Evolutionary conservation across 2,888 invertebrate genomes (phyloP), one percentile per base, ranked within the genome.

Genomic region (Brachyopa scutellaris): DNA sequence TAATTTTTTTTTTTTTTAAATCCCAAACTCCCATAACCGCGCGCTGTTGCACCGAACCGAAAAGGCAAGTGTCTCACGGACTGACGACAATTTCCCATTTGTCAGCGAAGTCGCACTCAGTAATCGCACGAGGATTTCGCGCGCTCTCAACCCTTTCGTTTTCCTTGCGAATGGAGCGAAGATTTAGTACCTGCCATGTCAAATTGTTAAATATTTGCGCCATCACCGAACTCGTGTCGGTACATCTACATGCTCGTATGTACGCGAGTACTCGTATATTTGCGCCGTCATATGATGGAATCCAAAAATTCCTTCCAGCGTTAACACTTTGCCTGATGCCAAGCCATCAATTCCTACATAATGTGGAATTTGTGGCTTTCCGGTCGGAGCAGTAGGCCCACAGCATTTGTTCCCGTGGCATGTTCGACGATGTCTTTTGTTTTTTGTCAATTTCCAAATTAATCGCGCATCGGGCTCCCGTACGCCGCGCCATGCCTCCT

Each of bases 161-260:
- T 66, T 33, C 26, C 61, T 23, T 70, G 69, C 51, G 55, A 72
- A 62, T 57, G 83, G 31, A 57, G 55, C 66, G 72, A 78, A 78
- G 83, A 83, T 83, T 83, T 83, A 83, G 61, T 76, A 67, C 83
- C 83, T 78, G 83, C 78, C 83, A 83, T 70, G 78, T 83, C 78
- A 83, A 83, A 83, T 83, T 83, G 83, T 83, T 83, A 83, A 83
- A 83, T 83, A 83, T 83, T 73, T 83, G 72, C 73, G 83, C 77
- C 83, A 83, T 83, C 83, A 83, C 61, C 67, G 70, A 76, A 66
- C 82, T 72, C 53, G 49, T 55, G 69, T 55, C 38, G 40, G 53
- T 59, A 57, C n/a, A n/a, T n/a, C 36, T 70, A 61, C 45, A 64
- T 62, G 62, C 53, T 51, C 72, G 67, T 62, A 11, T 17, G 31